These are phyloP conservation scores for Mycalesis mineus DNA, from an alignment of 2,888 invertebrate genomes.

Conservation along the genomic window DNA sequence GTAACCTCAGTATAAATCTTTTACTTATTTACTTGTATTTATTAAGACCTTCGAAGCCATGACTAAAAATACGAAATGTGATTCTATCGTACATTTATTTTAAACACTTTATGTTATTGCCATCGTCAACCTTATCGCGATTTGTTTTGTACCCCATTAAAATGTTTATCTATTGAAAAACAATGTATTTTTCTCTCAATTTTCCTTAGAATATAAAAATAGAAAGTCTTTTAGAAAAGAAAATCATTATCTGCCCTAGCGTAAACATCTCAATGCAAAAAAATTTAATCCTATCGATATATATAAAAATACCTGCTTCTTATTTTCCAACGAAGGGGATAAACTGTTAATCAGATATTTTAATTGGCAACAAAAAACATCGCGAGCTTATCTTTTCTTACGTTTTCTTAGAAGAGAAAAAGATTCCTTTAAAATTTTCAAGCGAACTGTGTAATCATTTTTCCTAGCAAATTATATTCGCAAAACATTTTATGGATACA, in stretches of 20 bases:
- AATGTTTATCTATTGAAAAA: not conserved
- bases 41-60: too few species aligned
- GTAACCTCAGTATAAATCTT: too few species aligned
- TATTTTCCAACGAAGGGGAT: slow-evolving; percentile 20
- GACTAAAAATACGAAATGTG: too few species aligned
- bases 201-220: not conserved
- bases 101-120: too few species aligned
- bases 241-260: not conserved
- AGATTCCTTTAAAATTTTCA: slow-evolving; percentile 8
- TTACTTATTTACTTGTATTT: too few species aligned
- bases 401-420: slow-evolving; percentile 11
- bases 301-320: slow-evolving; percentile 24
- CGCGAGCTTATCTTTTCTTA: not conserved
- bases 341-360: slow-evolving; percentile 27
- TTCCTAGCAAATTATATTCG: not conserved
- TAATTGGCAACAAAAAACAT: slow-evolving; percentile 28
- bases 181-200: not conserved
- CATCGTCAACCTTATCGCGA: too few species aligned
- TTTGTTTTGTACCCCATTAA: too few species aligned
- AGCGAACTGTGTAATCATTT: slow-evolving; percentile 1
- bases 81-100: too few species aligned
- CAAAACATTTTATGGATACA: not conserved
- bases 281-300: slow-evolving; percentile 26
- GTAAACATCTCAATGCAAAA: slow-evolving; percentile 27
- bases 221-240: not conserved